phyloP scores from a whole-genome alignment of 2,797 vertebrate genomes.

The Leptatherina wallacei region DNA sequence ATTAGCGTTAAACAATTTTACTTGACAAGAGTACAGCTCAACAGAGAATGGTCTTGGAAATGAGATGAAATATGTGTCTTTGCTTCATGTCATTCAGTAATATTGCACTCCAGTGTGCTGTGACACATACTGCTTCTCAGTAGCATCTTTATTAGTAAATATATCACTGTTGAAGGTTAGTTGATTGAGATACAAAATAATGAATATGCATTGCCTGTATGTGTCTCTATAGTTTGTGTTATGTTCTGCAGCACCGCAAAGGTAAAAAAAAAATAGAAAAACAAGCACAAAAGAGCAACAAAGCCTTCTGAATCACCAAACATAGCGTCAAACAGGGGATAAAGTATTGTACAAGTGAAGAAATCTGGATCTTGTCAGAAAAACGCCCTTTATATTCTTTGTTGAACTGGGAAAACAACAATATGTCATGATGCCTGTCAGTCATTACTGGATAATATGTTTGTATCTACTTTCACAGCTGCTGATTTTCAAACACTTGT shows the following conservation, averaged over 20 bases:
- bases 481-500: slow-evolving; percentile 65
- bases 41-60: background rate
- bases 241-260: background rate
- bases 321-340: background rate
- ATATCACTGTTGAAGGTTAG: slow-evolving; percentile 6
- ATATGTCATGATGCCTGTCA: slow-evolving; percentile 48
- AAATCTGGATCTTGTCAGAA: slow-evolving; percentile 10
- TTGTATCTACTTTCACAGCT: slow-evolving; percentile 65
- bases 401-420: slow-evolving; percentile 29
- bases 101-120: background rate
- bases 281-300: slow-evolving; percentile 1
- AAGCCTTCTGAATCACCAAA: background rate
- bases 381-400: background rate
- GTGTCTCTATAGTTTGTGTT: background rate
- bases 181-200: background rate
- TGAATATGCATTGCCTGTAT: background rate
- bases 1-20: background rate
- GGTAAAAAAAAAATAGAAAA: background rate
- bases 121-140: background rate
- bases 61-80: background rate
- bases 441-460: slow-evolving; percentile 61
- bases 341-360: background rate
- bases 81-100: background rate
- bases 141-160: background rate
- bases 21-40: background rate